phyloP scores from a whole-genome alignment of 1,140 invertebrate genomes.

The Yoshiicerus persimilis region DNA sequence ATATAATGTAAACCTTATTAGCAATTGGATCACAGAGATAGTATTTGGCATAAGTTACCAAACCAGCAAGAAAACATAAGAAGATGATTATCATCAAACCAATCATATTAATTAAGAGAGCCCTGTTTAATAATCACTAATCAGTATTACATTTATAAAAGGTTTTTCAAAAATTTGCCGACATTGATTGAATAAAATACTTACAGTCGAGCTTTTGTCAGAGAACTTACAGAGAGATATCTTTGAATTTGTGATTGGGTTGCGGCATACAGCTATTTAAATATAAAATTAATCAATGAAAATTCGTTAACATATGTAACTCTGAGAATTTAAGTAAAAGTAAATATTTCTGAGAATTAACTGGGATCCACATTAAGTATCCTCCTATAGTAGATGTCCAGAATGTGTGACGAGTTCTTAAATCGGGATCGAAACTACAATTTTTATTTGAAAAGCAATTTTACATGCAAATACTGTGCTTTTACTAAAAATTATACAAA shows the following conservation, averaged over 20 bases:
- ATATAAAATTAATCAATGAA: not conserved
- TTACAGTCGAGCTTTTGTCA: conserved; percentile 53
- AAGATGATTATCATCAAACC: conserved; percentile 66
- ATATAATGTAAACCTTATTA: conserved; percentile 22
- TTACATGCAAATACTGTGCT: no score
- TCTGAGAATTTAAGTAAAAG: no score
- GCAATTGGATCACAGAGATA: conserved; percentile 57
- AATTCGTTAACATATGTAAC: no score
- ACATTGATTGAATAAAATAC: no score
- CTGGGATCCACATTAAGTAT: conserved; percentile 82
- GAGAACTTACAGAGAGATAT: conserved; percentile 34
- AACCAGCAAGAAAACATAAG: conserved; percentile 72
- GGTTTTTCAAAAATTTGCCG: no score
- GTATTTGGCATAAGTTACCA: conserved; percentile 59
- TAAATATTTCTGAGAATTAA: not conserved
- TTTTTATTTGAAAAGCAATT: no score
- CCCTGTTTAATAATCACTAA: conserved; percentile 55
- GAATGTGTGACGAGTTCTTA: conserved; percentile 70
- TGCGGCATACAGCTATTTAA: conserved; percentile 76
- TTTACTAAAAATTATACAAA: not conserved
- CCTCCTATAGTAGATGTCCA: conserved; percentile 85
- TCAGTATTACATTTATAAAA: not conserved
- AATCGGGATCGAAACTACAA: conserved; percentile 57
- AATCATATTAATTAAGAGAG: conserved; percentile 66
- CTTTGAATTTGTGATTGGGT: conserved; percentile 75